Conservation (phyloP, 2,113 vertebrate genomes). For the Anolis carolinensis region DNA sequence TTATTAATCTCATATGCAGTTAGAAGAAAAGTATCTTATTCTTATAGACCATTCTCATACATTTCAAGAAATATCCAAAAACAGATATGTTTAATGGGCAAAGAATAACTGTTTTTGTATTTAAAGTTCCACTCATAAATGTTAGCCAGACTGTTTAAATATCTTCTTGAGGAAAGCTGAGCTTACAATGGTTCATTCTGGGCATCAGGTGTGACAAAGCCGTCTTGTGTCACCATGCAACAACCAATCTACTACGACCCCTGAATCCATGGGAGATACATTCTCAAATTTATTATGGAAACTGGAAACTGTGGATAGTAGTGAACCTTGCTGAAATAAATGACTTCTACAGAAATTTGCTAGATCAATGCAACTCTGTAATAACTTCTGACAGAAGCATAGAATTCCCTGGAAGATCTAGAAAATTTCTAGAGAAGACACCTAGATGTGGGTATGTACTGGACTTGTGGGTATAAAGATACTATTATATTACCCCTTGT, state of each 20-base stretch:
- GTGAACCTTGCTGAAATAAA: too few species aligned
- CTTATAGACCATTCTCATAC: background rate
- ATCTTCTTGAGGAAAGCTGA: slow-evolving; percentile 38
- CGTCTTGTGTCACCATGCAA: background rate
- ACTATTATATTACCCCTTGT: too few species aligned
- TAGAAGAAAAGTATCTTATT: background rate
- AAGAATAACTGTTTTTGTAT: background rate
- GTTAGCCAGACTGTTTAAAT: background rate
- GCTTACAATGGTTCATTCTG: slow-evolving; percentile 61
- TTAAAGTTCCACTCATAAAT: slow-evolving; percentile 12
- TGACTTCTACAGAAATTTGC: too few species aligned
- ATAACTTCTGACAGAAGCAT: too few species aligned
- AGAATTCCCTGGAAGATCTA: too few species aligned
- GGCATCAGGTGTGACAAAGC: slow-evolving; percentile 25
- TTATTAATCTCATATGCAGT: background rate
- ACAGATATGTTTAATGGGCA: background rate
- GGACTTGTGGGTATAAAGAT: too few species aligned
- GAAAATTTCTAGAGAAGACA: too few species aligned
- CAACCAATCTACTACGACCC: slow-evolving; percentile 21
- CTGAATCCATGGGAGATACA: too few species aligned
- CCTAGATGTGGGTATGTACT: too few species aligned
- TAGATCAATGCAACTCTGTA: too few species aligned
- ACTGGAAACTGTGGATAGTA: too few species aligned
- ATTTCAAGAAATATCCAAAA: background rate
- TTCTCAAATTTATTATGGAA: too few species aligned